phyloP scores from a whole-genome alignment of 1,140 invertebrate species.

The Ditylenchus dipsaci region DNA sequence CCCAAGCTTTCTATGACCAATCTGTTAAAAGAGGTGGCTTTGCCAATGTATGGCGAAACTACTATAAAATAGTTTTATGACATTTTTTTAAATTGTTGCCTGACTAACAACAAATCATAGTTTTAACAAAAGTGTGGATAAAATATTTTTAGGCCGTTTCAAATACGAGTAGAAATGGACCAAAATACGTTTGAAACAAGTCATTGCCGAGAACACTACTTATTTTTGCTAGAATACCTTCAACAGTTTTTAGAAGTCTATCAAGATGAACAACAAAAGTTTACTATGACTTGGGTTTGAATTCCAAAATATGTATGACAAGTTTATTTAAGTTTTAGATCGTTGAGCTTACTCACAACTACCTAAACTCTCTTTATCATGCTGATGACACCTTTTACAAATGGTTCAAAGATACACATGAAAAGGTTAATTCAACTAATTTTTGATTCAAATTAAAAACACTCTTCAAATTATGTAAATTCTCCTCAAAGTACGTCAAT shows the following conservation, averaged over 20 bases:
- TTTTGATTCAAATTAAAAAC: neutral
- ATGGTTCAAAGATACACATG: conserved; percentile 11
- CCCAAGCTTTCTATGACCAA: no score
- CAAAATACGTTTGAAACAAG: neutral
- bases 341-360: conserved; percentile 7
- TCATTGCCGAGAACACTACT: conserved; percentile 4
- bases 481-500: no score
- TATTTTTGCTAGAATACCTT: conserved; percentile 12
- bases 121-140: no score
- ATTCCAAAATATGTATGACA: no score
- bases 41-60: no score
- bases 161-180: neutral
- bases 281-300: conserved; percentile 19
- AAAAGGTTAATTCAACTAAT: neutral
- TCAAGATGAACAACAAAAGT: conserved; percentile 12
- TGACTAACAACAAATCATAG: no score
- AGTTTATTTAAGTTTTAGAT: neutral
- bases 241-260: conserved; percentile 17
- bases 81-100: no score
- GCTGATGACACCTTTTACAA: conserved; percentile 18
- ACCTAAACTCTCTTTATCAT: conserved; percentile 13
- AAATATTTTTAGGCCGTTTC: conserved; percentile 9
- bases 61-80: no score
- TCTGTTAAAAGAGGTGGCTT: no score
- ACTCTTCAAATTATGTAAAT: no score